Evolutionary conservation across 2,888 invertebrate species (phyloP), one percentile per base, ranked within the genome.

Genomic region (Panzeria rudis): DNA sequence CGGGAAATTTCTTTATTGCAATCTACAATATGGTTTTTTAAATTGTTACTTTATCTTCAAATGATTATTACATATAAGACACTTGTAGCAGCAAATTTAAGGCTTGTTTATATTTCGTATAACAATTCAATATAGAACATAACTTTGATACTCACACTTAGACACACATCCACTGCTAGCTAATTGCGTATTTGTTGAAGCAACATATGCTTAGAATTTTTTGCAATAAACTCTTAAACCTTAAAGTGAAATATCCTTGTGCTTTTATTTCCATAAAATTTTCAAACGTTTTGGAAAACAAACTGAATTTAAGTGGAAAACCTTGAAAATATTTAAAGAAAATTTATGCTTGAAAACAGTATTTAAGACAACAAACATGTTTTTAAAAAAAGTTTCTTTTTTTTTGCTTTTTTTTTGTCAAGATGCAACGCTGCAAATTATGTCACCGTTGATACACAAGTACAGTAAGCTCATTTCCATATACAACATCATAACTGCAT

Each of bases 371-470:
- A 68, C 17, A 35, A 59, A 25, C 47, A 35, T 1, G 11, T 44
- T 38, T 2, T 4, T 29, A 29, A 52, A 23, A 52, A 23, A 52
- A n/a, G 4, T 52, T 25, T 52, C 3, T 29, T 25, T 23, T 6
- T 35, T 54, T 25, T 68, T 59, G 35, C 5, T 41, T 35, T 20
- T 35, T 41, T 47, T 29, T 68, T 47, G 32, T 78, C 38, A 73
- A 44, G 61, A 69, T 68, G 83, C 83, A 78, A 56, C 73, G 83
- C 68, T 73, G 83, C 79, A 83, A 83, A 77, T 83, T 83, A 77
- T 77, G 71, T 77, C 76, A 83, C 69, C 71, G 50, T 59, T 77
- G 50, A 50, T 47, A 29, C 20, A 66, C 82, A 83, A 32, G 56
- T 50, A 50, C 62, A 44, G 25, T 11, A 54, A 17, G 62, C 38